These are phyloP conservation scores for Yponomeuta sedellus DNA, from an alignment of 2,888 invertebrate species.

Conservation along the genomic window DNA sequence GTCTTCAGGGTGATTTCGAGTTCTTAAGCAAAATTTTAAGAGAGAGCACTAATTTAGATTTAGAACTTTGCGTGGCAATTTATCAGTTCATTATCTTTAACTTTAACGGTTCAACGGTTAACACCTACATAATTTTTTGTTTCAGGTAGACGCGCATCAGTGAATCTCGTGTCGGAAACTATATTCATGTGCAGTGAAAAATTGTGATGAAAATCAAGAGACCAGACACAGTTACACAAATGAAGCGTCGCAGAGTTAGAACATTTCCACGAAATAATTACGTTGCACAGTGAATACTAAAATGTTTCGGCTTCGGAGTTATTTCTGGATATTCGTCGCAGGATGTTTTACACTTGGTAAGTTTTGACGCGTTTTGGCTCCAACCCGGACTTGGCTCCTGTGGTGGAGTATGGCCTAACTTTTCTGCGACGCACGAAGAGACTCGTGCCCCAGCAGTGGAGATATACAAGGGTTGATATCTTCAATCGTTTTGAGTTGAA, in stretches of 20 bases:
- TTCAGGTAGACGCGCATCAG: not conserved
- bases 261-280: conserved; percentile 25
- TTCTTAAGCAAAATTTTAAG: too few species aligned
- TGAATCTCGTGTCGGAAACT: not conserved
- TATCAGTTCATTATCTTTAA: too few species aligned
- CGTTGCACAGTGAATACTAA: conserved; percentile 44
- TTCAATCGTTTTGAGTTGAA: not conserved
- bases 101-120: too few species aligned
- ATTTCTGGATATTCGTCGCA: conserved; percentile 38
- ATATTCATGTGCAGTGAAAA: not conserved
- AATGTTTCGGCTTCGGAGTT: conserved; percentile 35
- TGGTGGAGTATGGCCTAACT: too few species aligned
- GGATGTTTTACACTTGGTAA: conserved; percentile 49
- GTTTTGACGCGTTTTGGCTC: too few species aligned
- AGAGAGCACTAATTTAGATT: too few species aligned
- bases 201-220: not conserved
- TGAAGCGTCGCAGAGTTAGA: conserved; percentile 58
- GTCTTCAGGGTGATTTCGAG: too few species aligned
- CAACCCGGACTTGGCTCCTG: too few species aligned
- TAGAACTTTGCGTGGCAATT: too few species aligned
- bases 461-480: too few species aligned
- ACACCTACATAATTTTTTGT: not conserved
- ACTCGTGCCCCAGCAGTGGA: too few species aligned
- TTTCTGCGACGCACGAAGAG: too few species aligned
- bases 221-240: conserved; percentile 40